Base-by-base conservation (phyloP, 2,113 vertebrate species). In the Microtus richardsoni region DNA sequence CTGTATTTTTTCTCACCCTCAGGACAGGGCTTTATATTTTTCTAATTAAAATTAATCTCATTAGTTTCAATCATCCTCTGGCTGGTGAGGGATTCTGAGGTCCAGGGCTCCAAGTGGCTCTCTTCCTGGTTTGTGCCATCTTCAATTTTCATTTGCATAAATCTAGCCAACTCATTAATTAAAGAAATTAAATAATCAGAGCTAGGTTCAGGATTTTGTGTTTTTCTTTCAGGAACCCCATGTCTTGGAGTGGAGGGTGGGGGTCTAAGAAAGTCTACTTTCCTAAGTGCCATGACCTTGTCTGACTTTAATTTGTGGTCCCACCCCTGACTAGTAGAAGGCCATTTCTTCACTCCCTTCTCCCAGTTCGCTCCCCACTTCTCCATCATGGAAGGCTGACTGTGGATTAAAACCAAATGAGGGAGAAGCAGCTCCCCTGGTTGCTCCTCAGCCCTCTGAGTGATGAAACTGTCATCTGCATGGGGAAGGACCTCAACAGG, bases 381-480 rank as follows among this genome's bases (percentile, higher is more conserved):
- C 41, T 88, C 49, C n/a, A 91, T 85, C 79, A 73, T 83, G 91
- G 79, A 94, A 85, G 70, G 58, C 49, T 88, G 89, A 75, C 62
- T 79, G 64, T 89, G 94, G 97, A 97, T 97, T 93, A 97, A 97
- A 95, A 93, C 96, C 93, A 96, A 96, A 84, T 44, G 87, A 91
- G 75, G 84, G 9, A 62, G 94, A 97, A 89, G 54, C 49, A 90
- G n/a, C 66, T 91, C 41, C 58, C 58, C 79, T 60, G 44, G 84
- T 77, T 75, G 88, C 89, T 70, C 71, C n/a, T 91, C 30, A 36
- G 87, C 14, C 44, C 58, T 91, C 71, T 91, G 92, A 90, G 44
- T 73, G 84, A 94, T 97, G 88, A 96, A 85, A 85, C 60, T 95
- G 89, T 96, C 91, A 95, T 26, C 0, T 0, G 73, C n/a, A 39